Conservation (phyloP, 2,113 vertebrate genomes). For the Tiliqua scincoides region DNA sequence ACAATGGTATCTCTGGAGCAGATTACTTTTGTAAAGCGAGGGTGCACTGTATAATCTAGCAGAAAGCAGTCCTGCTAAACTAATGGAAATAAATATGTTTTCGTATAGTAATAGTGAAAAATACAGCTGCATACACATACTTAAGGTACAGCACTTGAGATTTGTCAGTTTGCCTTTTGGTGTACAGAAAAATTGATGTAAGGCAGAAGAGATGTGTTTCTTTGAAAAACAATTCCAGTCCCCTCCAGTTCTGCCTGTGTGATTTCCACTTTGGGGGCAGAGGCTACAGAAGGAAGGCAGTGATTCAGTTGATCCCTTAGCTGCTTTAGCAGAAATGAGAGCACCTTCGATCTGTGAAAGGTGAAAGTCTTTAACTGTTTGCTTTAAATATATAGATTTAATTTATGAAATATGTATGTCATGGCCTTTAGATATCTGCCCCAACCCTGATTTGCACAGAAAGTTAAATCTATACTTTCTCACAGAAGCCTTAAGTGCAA, state of each 20-base stretch:
- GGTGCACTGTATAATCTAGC: background rate
- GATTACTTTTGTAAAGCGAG: no score
- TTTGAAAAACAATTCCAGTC: background rate
- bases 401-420: no score
- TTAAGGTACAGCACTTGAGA: background rate
- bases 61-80: background rate
- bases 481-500: no score
- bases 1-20: no score
- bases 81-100: background rate
- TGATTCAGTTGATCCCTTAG: no score
- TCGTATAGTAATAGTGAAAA: background rate
- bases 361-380: background rate
- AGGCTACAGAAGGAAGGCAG: background rate
- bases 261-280: background rate
- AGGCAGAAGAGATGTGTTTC: background rate
- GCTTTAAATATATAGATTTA: background rate
- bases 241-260: background rate
- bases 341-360: background rate
- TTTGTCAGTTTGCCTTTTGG: background rate
- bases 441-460: no score
- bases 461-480: no score
- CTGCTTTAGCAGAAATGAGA: background rate
- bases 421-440: no score
- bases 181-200: background rate
- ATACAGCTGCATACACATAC: background rate